Percentiles rank a stretch among this genome's conserved stretches.
Evolutionary conservation across 92 coral and sea anemone species (phyloP).

Genomic region (Siderastrea radians): DNA sequence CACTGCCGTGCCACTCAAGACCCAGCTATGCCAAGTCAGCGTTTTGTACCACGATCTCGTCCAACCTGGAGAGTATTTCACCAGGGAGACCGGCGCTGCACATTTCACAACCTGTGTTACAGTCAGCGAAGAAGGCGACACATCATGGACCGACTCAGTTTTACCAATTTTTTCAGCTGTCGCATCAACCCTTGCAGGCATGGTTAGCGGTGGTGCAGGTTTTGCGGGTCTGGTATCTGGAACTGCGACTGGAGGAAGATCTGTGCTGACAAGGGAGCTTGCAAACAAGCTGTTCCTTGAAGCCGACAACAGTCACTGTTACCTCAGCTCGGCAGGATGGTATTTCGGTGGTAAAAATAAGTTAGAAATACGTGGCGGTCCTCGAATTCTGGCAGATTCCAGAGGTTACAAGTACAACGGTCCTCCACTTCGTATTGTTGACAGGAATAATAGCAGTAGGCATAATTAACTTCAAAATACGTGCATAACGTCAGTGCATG

Average conservation of each 20-base stretch:
- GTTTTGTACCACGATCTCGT: constrained; percentile 32
- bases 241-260: constrained; percentile 11
- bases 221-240: constrained; percentile 21
- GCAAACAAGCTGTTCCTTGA: background rate
- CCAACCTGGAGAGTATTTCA: constrained; percentile 25
- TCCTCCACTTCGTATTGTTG: too few species aligned
- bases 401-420: too few species aligned
- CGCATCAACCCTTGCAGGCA: background rate
- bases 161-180: constrained; percentile 12
- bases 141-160: constrained; percentile 22
- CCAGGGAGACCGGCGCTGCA: constrained; percentile 21
- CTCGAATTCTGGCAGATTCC: too few species aligned
- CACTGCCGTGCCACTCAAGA: constrained; percentile 15
- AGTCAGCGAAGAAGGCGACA: constrained; percentile 19
- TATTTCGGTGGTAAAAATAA: constrained; percentile 29
- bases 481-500: too few species aligned
- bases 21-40: constrained; percentile 22
- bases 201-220: constrained; percentile 20
- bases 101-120: constrained; percentile 24
- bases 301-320: background rate
- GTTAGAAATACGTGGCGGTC: constrained; percentile 29
- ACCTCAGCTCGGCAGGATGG: constrained; percentile 25
- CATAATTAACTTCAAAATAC: too few species aligned
- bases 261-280: constrained; percentile 5
- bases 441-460: too few species aligned